A percentile compares a stretch with the other conserved stretches of the same genome.
These are phyloP conservation scores for Hypocryptadius cinnamomeus DNA, from an alignment of 2,113 vertebrate genomes.

Conservation along the genomic window DNA sequence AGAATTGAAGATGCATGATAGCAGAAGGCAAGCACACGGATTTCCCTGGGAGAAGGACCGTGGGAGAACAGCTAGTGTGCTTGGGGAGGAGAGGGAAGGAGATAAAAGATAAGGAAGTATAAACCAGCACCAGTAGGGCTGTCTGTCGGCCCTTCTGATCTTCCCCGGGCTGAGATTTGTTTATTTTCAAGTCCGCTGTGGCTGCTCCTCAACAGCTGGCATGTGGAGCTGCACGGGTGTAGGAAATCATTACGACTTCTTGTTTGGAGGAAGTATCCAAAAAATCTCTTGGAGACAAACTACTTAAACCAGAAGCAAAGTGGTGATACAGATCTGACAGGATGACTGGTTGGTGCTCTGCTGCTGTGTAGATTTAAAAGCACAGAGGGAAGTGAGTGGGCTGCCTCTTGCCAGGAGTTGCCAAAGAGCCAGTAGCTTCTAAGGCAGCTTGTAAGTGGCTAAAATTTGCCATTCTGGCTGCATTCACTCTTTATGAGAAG, in stretches of 20 bases:
- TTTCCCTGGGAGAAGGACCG: not conserved
- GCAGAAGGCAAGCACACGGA: not conserved
- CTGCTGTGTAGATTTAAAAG: not conserved
- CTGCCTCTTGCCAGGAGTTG: not conserved
- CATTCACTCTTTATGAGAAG: not conserved
- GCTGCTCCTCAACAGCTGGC: not conserved
- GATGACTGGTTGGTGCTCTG: not conserved
- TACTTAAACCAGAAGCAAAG: not conserved
- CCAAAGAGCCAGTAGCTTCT: not conserved
- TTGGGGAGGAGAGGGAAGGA: not conserved
- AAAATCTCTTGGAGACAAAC: not conserved
- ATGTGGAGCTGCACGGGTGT: not conserved
- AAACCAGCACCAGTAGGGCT: not conserved
- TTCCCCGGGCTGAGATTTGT: not conserved
- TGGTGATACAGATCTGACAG: not conserved
- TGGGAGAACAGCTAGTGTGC: slow-evolving; percentile 23
- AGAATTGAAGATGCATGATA: not conserved
- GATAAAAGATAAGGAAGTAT: slow-evolving; percentile 49
- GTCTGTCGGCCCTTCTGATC: slow-evolving; percentile 39
- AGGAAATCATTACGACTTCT: not conserved
- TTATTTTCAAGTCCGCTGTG: not conserved
- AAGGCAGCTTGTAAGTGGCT: not conserved
- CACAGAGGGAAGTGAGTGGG: not conserved
- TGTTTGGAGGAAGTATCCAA: not conserved
- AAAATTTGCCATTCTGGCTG: not conserved